These are phyloP conservation scores for Deroptyus accipitrinus DNA, from an alignment of 2,113 vertebrate genomes.

Conservation along the genomic window DNA sequence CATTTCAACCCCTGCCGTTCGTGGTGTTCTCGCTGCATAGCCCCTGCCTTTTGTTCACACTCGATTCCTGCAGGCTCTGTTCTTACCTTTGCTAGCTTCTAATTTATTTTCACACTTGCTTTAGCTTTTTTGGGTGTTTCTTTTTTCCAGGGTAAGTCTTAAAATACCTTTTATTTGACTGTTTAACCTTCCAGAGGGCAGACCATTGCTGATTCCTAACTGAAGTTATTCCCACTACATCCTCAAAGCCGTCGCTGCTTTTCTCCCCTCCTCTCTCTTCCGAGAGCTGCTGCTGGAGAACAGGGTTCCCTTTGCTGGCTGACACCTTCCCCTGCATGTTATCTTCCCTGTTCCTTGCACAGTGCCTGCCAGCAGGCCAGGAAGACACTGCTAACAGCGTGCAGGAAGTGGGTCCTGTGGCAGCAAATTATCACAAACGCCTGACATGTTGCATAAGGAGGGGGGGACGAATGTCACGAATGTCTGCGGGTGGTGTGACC, in stretches of 20 bases:
- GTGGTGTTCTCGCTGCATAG: neutral
- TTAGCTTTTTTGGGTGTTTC: neutral
- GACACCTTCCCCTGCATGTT: neutral
- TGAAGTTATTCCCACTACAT: neutral
- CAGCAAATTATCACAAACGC: neutral
- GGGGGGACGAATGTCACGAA: neutral
- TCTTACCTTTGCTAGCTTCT: neutral
- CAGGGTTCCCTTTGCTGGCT: neutral
- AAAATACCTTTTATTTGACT: neutral
- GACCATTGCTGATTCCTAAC: neutral
- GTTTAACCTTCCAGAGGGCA: neutral
- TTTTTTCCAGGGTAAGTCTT: neutral
- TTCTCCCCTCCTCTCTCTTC: neutral
- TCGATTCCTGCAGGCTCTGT: neutral
- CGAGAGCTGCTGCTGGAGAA: neutral
- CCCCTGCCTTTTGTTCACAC: slow-evolving; percentile 26
- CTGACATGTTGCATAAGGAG: neutral
- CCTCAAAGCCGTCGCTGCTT: neutral
- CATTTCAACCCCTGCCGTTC: neutral
- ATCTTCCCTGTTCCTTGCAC: neutral
- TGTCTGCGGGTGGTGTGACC: neutral
- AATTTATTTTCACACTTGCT: neutral
- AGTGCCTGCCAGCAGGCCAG: neutral
- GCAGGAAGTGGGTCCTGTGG: slow-evolving; percentile 21
- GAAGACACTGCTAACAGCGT: neutral